Conservation (phyloP, 2,113 vertebrate genomes). For the Osmerus eperlanus region DNA sequence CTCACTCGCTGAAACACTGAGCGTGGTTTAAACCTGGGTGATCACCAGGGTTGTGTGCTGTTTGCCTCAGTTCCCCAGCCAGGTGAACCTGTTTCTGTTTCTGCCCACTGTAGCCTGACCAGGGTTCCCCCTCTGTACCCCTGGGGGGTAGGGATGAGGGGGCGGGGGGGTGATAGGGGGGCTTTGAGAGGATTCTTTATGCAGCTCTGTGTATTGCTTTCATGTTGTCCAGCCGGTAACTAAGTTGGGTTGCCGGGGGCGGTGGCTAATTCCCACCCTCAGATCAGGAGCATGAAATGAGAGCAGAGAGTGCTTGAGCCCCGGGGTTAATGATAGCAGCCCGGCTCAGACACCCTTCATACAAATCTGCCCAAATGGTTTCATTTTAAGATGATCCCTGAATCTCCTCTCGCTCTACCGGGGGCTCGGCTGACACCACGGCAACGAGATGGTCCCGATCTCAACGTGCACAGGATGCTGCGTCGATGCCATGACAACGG, state of each 20-base stretch:
- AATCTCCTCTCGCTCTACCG: slow-evolving; percentile 54
- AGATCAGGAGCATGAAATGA: slow-evolving; percentile 82
- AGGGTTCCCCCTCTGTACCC: slow-evolving; percentile 43
- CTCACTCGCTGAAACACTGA: slow-evolving; percentile 44
- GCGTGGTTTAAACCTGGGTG: slow-evolving; percentile 53
- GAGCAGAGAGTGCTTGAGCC: slow-evolving; percentile 70
- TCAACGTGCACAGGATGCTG: neutral
- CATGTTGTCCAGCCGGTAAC: slow-evolving; percentile 76
- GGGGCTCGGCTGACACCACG: slow-evolving; percentile 33
- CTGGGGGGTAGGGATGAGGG: slow-evolving; percentile 22
- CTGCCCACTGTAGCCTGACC: slow-evolving; percentile 61
- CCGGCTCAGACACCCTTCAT: slow-evolving; percentile 50
- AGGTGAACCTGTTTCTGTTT: slow-evolving; percentile 58
- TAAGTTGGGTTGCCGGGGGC: slow-evolving; percentile 70
- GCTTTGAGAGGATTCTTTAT: slow-evolving; percentile 74
- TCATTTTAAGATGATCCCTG: slow-evolving; percentile 70
- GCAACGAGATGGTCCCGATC: slow-evolving; percentile 33
- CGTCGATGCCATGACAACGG: neutral
- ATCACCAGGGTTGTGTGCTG: slow-evolving; percentile 16
- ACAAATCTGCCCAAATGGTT: slow-evolving; percentile 73
- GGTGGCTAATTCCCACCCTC: slow-evolving; percentile 75
- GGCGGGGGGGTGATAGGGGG: slow-evolving; percentile 27
- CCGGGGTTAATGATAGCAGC: slow-evolving; percentile 70
- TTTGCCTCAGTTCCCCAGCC: slow-evolving; percentile 12
- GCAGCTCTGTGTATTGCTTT: slow-evolving; percentile 77